Evolutionary conservation across 2,888 invertebrate genomes (phyloP).

Genomic region (Cantharis flavilabris): DNA sequence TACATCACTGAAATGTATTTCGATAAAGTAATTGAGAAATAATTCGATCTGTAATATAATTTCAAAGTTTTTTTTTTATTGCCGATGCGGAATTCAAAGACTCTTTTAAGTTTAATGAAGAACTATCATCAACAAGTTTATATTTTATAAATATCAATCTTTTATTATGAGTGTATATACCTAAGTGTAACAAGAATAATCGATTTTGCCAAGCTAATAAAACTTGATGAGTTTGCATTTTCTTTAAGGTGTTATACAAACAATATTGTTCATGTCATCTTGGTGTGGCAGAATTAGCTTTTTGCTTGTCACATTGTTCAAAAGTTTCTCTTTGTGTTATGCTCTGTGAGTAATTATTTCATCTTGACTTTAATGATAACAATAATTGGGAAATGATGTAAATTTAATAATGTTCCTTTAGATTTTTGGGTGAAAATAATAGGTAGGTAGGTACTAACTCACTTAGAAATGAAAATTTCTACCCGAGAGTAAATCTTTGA

Average conservation of each 20-base stretch:
- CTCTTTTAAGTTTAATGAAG: background rate
- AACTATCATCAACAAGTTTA: background rate
- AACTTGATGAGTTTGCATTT: constrained; percentile 22
- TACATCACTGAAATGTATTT: no score
- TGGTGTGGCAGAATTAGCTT: constrained; percentile 1
- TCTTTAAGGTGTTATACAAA: constrained; percentile 14
- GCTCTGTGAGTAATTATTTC: background rate
- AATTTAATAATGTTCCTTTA: background rate
- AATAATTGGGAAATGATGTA: background rate
- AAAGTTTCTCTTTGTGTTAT: background rate
- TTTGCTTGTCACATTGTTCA: background rate
- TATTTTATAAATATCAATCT: background rate
- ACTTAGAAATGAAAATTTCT: no score
- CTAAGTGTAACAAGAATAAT: constrained; percentile 12
- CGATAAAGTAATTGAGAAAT: no score
- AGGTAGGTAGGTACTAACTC: background rate
- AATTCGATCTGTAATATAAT: no score
- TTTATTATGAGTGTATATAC: background rate
- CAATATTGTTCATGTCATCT: constrained; percentile 9
- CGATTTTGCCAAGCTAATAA: constrained; percentile 24
- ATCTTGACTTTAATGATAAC: background rate
- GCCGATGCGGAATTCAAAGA: no score
- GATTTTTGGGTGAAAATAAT: background rate
- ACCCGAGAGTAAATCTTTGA: no score
- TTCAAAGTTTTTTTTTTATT: no score